A percentile compares a stretch with the other conserved stretches of the same genome.
Conservation (phyloP, 2,113 vertebrate species). For the Phrynosoma platyrhinos region DNA sequence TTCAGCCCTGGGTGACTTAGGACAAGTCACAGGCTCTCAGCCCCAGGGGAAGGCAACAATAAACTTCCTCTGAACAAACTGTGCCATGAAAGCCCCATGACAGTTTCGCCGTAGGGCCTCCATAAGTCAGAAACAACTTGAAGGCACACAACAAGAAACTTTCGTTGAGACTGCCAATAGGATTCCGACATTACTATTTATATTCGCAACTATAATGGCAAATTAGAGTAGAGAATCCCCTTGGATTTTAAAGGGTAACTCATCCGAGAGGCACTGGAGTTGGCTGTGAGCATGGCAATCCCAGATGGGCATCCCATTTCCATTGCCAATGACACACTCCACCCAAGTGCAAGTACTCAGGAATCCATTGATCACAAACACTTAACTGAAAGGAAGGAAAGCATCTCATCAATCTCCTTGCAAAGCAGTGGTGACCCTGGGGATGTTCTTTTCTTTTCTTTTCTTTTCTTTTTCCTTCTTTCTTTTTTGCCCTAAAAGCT, state of each 20-base stretch:
- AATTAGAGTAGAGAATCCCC: background rate
- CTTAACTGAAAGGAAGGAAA: constrained; percentile 19
- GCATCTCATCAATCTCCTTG: background rate
- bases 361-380: constrained; percentile 31
- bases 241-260: too few relatives aligned
- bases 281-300: background rate
- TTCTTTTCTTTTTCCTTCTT: background rate
- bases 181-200: background rate
- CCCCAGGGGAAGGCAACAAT: too few relatives aligned
- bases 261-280: background rate
- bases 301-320: background rate
- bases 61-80: too few relatives aligned
- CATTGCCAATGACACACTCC: constrained; percentile 3
- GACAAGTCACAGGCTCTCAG: too few relatives aligned
- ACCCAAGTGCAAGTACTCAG: constrained; percentile 9
- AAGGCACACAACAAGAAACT: too few relatives aligned
- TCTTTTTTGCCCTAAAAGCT: background rate
- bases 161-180: too few relatives aligned
- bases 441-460: background rate
- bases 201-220: too few relatives aligned
- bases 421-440: background rate
- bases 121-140: too few relatives aligned
- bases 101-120: too few relatives aligned
- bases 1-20: too few relatives aligned
- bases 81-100: too few relatives aligned